These are phyloP conservation scores for Gephyroberyx darwinii DNA, from an alignment of 2,797 vertebrate genomes.

Conservation along the genomic window DNA sequence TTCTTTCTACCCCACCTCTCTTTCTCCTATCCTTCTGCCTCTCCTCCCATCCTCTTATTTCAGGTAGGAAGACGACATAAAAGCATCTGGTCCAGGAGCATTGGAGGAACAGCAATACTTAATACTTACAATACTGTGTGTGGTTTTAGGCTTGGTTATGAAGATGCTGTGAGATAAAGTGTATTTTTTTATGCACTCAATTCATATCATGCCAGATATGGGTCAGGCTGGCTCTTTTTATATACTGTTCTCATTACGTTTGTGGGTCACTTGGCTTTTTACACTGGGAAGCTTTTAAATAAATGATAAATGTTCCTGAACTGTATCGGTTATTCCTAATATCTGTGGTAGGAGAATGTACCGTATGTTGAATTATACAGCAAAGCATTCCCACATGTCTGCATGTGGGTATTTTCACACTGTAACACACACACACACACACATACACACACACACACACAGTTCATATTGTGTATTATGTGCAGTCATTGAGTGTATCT, in stretches of 20 bases:
- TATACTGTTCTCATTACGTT: slow-evolving; percentile 72
- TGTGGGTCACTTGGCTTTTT: slow-evolving; percentile 73
- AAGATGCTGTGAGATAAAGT: slow-evolving; percentile 46
- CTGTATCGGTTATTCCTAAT: slow-evolving; percentile 48
- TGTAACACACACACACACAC: background rate
- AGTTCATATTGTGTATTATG: slow-evolving; percentile 3
- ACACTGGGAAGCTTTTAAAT: slow-evolving; percentile 56
- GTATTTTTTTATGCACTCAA: slow-evolving; percentile 52
- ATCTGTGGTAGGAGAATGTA: background rate
- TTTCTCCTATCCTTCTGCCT: slow-evolving; percentile 8
- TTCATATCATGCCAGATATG: slow-evolving; percentile 43
- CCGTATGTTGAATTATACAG: slow-evolving; percentile 11
- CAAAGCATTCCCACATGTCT: background rate
- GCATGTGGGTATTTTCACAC: background rate
- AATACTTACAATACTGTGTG: no score
- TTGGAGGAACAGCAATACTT: slow-evolving; percentile 24
- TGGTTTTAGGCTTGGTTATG: no score
- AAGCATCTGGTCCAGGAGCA: slow-evolving; percentile 18
- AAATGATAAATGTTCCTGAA: slow-evolving; percentile 67
- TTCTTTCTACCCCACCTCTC: no score
- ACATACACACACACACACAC: slow-evolving; percentile 5
- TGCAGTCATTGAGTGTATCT: slow-evolving; percentile 30
- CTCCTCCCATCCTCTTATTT: slow-evolving; percentile 36
- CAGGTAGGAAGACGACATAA: slow-evolving; percentile 25
- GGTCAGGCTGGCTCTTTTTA: slow-evolving; percentile 72